phyloP scores from a whole-genome alignment of 1,140 invertebrate genomes.

The Lineus longissimus region DNA sequence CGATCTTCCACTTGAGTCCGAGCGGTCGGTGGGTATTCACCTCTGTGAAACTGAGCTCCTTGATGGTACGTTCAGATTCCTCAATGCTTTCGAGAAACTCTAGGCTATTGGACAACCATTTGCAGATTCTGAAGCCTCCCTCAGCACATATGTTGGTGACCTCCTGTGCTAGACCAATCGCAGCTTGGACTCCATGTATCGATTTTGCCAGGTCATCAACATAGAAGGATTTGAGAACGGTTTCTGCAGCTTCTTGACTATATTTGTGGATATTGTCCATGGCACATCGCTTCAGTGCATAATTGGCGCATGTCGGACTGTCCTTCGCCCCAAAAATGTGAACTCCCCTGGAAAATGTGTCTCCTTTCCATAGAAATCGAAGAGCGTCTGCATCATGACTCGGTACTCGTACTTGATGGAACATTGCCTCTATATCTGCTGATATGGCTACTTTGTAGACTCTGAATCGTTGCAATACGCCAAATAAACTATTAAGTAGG shows the following conservation, averaged over 20 bases:
- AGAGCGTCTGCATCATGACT: constrained; percentile 15
- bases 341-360: constrained; percentile 22
- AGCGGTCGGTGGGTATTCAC: constrained; percentile 12
- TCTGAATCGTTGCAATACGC: constrained; percentile 27
- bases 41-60: not conserved
- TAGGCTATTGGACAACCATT: constrained; percentile 10
- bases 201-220: constrained; percentile 20
- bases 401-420: constrained; percentile 21
- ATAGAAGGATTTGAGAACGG: constrained; percentile 19
- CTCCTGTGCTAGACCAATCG: constrained; percentile 7
- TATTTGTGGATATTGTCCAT: constrained; percentile 4
- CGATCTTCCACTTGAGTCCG: constrained; percentile 14
- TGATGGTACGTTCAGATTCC: constrained; percentile 3
- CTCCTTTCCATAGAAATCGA: constrained; percentile 19
- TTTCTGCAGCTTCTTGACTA: not conserved
- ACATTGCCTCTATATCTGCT: constrained; percentile 26
- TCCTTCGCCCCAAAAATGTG: constrained; percentile 23
- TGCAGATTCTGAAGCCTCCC: constrained; percentile 16
- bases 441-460: constrained; percentile 22
- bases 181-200: not conserved
- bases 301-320: constrained; percentile 21
- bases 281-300: constrained; percentile 17
- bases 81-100: constrained; percentile 11
- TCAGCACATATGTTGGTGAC: not conserved
- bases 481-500: constrained; percentile 38